Evolutionary conservation across 2,888 invertebrate genomes (phyloP), one percentile per base, ranked within the genome.

Genomic region (Tiliacea aurago): DNA sequence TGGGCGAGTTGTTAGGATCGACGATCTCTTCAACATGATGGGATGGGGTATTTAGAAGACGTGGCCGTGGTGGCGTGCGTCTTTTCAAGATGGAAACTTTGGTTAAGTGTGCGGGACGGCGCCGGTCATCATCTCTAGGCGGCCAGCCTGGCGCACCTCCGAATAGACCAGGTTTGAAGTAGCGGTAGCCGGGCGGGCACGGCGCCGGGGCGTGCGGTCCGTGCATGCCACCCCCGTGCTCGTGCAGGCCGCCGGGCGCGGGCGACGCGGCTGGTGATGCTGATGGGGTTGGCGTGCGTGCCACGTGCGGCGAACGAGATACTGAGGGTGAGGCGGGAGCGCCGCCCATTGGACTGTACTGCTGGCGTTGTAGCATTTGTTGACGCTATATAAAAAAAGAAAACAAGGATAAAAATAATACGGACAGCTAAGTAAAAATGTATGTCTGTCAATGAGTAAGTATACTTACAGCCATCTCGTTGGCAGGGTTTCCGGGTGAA

Each of bases 101-200:
- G 92, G 96, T 92, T 33, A 94, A 87, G 76, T 95, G 95, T 0
- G 92, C 86, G 4, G 91, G 88, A 1, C 94, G 90, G 2, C 96
- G 96, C 4, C 91, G 88, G 20, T 93, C 94, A 74, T 93, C 93
- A 20, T 94, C 94, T 66, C 93, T 95, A 49, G 93, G 93, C 0
- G 92, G 97, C 97, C 97, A 97, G 94, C 97, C 96, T 1, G 97
- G 97, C 0, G 97, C 97, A 9, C 98, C 98, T 37, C 98, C 98
- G 78, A 97, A 92, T 5, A 98, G 93, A 76, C 96, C 98, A 4
- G 97, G 94, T 87, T 97, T 97, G 84, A 97, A 95, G 90, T 97
- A 97, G 62, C 97, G 95, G 87, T 97, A 97, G 72, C 96, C 95
- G 41, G 97, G 96, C 2, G 97, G 97, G n/a, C 97, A 88, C 0